Evolutionary conservation across 1,140 invertebrate species (phyloP).

Genomic region (Telenomus remus): DNA sequence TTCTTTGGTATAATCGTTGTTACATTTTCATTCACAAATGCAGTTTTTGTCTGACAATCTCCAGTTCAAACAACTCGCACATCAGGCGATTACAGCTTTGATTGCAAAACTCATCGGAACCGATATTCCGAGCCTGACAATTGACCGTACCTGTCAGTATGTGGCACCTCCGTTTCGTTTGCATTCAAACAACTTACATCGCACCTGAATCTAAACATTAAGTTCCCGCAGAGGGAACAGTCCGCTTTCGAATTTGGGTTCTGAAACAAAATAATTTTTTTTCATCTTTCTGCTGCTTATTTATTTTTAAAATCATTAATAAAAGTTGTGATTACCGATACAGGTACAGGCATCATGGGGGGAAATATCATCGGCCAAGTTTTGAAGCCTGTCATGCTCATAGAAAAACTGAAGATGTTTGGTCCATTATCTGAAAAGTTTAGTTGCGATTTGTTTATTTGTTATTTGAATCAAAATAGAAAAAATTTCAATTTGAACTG

Average conservation of each 20-base stretch:
- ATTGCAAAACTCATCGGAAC: too few relatives aligned
- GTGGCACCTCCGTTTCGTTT: neutral
- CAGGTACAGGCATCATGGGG: slow-evolving; percentile 7
- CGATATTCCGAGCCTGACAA: slow-evolving; percentile 14
- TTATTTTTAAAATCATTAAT: neutral
- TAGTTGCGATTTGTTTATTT: neutral
- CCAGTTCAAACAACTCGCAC: too few relatives aligned
- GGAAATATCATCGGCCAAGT: slow-evolving; percentile 17
- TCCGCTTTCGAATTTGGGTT: slow-evolving; percentile 2
- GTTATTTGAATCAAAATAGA: too few relatives aligned
- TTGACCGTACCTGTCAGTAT: slow-evolving; percentile 27
- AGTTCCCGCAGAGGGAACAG: slow-evolving; percentile 26
- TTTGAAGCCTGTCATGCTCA: slow-evolving; percentile 23
- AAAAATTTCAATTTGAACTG: too few relatives aligned
- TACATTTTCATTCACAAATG: too few relatives aligned
- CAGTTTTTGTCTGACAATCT: too few relatives aligned
- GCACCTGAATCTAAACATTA: slow-evolving; percentile 24
- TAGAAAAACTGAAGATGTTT: slow-evolving; percentile 22
- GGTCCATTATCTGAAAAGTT: slow-evolving; percentile 7
- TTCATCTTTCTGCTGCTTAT: neutral
- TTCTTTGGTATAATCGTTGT: neutral
- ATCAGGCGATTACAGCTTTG: too few relatives aligned
- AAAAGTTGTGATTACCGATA: slow-evolving; percentile 1
- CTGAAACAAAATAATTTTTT: neutral
- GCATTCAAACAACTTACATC: slow-evolving; percentile 22